A percentile compares a stretch with the other conserved stretches of the same genome.
These are phyloP conservation scores for Hassar affinis DNA, from an alignment of 2,113 vertebrate species.

Conservation along the genomic window DNA sequence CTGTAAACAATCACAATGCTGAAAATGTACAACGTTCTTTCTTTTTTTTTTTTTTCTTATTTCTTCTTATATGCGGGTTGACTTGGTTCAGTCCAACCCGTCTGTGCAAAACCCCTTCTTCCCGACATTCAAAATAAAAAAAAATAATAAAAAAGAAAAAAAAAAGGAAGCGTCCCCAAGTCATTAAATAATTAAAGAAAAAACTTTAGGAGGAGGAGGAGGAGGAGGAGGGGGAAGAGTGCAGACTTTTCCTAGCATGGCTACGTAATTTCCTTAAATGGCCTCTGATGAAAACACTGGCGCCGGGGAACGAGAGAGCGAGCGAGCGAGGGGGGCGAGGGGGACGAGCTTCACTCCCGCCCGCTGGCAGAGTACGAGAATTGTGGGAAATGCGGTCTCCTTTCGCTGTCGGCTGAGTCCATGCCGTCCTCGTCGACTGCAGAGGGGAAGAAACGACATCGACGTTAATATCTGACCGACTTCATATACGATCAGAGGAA, in stretches of 20 bases:
- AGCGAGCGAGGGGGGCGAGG: too few relatives aligned
- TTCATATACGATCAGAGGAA: neutral
- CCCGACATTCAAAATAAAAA: slow-evolving; percentile 53
- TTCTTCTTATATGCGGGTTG: slow-evolving; percentile 66
- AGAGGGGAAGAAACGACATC: slow-evolving; percentile 8
- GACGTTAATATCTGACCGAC: neutral
- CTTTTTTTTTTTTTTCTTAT: slow-evolving; percentile 59
- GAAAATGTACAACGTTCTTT: slow-evolving; percentile 70
- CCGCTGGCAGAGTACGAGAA: slow-evolving; percentile 97
- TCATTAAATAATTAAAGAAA: slow-evolving; percentile 57
- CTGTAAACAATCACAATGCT: slow-evolving; percentile 67
- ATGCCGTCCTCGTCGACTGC: slow-evolving; percentile 93
- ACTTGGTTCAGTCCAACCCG: slow-evolving; percentile 64
- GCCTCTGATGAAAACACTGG: slow-evolving; percentile 59
- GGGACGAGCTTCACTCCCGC: slow-evolving; percentile 79
- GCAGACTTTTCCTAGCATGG: slow-evolving; percentile 75
- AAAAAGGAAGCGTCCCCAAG: slow-evolving; percentile 54
- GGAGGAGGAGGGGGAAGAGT: slow-evolving; percentile 59
- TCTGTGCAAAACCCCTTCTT: slow-evolving; percentile 76
- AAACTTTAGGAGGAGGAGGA: slow-evolving; percentile 20
- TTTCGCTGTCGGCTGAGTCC: slow-evolving; percentile 89
- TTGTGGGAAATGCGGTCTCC: slow-evolving; percentile 93
- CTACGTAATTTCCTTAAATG: slow-evolving; percentile 75
- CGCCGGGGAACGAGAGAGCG: slow-evolving; percentile 25
- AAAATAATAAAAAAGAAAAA: slow-evolving; percentile 7